Evolutionary conservation across 1,140 invertebrate species (phyloP).

Genomic region (Zaprionus inermis): DNA sequence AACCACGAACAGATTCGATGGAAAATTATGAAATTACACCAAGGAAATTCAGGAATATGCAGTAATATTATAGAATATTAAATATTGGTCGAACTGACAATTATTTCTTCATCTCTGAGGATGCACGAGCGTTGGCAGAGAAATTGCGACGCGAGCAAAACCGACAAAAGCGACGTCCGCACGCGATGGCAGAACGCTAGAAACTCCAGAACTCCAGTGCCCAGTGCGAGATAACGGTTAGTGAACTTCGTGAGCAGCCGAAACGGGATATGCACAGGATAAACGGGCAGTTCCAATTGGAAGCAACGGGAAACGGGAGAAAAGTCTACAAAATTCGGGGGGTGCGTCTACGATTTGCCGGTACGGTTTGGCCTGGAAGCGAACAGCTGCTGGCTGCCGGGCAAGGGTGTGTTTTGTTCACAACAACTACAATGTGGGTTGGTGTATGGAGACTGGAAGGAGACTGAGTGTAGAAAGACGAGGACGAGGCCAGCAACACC

Average conservation of each 20-base stretch:
- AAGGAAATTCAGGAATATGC: neutral
- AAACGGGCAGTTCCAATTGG: slow-evolving; percentile 70
- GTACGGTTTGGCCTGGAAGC: slow-evolving; percentile 32
- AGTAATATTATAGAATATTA: neutral
- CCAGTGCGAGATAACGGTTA: slow-evolving; percentile 43
- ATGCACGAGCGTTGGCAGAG: slow-evolving; percentile 10
- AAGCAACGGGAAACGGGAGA: slow-evolving; percentile 53
- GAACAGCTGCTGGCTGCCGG: slow-evolving; percentile 66
- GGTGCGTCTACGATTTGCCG: slow-evolving; percentile 43
- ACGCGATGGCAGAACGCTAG: slow-evolving; percentile 61
- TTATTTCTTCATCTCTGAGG: no score
- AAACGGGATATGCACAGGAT: slow-evolving; percentile 19
- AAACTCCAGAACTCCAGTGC: slow-evolving; percentile 51
- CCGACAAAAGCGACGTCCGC: slow-evolving; percentile 48
- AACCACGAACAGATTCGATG: neutral
- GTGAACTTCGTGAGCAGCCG: slow-evolving; percentile 59
- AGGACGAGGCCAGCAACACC: neutral
- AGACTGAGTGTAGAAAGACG: neutral
- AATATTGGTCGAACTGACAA: no score
- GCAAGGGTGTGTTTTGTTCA: slow-evolving; percentile 49
- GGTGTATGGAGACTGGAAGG: slow-evolving; percentile 67
- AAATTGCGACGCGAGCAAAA: neutral
- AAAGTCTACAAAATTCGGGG: slow-evolving; percentile 52
- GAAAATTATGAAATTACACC: neutral
- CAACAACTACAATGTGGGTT: slow-evolving; percentile 49